These are phyloP conservation scores for Astur gentilis DNA, from an alignment of 2,113 vertebrate species.

Conservation along the genomic window DNA sequence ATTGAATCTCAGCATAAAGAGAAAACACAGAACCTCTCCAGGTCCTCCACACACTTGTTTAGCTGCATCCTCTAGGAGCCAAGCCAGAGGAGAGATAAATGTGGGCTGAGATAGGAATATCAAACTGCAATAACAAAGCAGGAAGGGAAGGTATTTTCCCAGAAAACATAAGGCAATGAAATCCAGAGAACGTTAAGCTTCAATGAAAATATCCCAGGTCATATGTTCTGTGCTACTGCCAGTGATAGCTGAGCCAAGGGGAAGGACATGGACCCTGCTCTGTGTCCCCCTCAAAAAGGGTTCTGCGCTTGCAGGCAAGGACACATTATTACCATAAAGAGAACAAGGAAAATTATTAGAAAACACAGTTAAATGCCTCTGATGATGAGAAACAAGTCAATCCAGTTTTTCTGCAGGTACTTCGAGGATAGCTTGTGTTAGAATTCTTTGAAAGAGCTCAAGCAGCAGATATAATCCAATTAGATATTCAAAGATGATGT, in stretches of 20 bases:
- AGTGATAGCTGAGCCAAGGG: background rate
- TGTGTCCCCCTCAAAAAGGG: background rate
- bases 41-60: background rate
- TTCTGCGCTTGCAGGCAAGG: background rate
- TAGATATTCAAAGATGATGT: background rate
- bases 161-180: background rate
- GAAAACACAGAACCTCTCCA: background rate
- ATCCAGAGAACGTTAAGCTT: background rate
- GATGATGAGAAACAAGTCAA: background rate
- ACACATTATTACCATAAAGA: background rate
- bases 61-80: background rate
- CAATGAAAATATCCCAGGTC: background rate
- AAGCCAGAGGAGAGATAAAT: background rate
- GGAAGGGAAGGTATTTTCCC: constrained; percentile 16
- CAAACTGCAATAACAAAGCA: background rate
- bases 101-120: background rate
- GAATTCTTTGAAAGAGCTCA: constrained; percentile 32
- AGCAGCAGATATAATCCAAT: constrained; percentile 7
- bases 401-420: constrained; percentile 1
- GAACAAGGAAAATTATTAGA: background rate
- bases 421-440: background rate
- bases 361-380: background rate
- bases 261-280: background rate
- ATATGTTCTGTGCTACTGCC: background rate
- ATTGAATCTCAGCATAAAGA: background rate